These are phyloP conservation scores for Rhopalosiphum padi DNA, from an alignment of 1,140 invertebrate species.

Conservation along the genomic window DNA sequence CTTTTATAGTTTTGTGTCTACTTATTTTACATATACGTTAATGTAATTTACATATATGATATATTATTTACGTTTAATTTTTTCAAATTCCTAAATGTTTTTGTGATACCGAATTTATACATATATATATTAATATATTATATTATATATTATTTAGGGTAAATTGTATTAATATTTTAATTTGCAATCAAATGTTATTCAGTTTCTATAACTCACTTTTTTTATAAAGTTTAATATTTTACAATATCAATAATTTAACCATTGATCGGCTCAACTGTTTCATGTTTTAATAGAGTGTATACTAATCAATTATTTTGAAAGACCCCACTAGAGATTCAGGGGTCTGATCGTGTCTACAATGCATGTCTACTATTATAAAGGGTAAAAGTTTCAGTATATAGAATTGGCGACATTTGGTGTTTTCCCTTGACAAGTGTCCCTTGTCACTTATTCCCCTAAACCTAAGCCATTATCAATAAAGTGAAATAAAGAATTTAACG, in stretches of 20 bases:
- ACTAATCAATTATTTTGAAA: background rate
- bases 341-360: background rate
- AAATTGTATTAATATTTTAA: background rate
- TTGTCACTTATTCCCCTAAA: background rate
- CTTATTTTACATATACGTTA: background rate
- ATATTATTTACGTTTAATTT: background rate
- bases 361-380: background rate
- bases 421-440: slow-evolving; percentile 47
- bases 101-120: background rate
- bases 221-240: background rate
- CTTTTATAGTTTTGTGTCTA: background rate
- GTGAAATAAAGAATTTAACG: slow-evolving; percentile 19
- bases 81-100: background rate
- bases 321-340: slow-evolving; percentile 18
- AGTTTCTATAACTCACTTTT: background rate
- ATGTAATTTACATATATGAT: too few relatives aligned
- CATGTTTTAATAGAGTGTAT: background rate
- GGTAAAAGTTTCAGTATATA: background rate
- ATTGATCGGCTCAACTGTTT: background rate
- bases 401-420: slow-evolving; percentile 43
- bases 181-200: too few relatives aligned
- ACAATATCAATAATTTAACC: background rate
- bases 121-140: too few relatives aligned
- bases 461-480: background rate
- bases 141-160: background rate